Evolutionary conservation across 53 echinoderm and acorn worm species (phyloP).

Genomic region (Paracentrotus lividus): DNA sequence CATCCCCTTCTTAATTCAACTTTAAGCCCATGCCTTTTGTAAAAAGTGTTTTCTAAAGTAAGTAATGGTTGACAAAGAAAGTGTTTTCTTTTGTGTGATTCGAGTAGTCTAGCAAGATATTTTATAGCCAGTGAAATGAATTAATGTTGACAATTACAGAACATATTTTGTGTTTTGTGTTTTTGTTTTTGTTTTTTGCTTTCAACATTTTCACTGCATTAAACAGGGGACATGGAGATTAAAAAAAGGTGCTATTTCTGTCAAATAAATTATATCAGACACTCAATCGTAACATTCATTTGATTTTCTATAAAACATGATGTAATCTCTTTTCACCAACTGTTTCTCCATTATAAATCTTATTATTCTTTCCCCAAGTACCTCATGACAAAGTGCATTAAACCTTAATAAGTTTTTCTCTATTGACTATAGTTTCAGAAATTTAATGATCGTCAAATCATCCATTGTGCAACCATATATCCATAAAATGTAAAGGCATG

Average conservation of each 20-base stretch:
- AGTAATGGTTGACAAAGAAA: neutral
- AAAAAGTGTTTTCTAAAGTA: slow-evolving; percentile 26
- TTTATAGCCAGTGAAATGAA: neutral
- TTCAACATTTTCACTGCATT: neutral
- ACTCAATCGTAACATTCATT: neutral
- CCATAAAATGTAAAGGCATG: no score
- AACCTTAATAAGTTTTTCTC: neutral
- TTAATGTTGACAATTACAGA: neutral
- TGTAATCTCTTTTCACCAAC: neutral
- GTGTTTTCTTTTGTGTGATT: neutral
- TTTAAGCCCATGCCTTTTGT: no score
- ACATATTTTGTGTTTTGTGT: no score
- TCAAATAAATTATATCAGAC: neutral
- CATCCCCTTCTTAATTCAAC: no score
- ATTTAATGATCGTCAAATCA: neutral
- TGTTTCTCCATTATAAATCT: neutral
- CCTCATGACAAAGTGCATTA: no score
- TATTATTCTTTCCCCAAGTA: neutral
- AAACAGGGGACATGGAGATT: neutral
- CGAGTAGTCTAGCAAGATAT: neutral
- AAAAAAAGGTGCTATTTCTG: neutral
- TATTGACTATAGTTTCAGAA: neutral
- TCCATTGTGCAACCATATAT: no score
- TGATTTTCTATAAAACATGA: neutral
- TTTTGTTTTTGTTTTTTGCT: no score